Conservation (phyloP, 2,888 invertebrate species). For the Xylota segnis region DNA sequence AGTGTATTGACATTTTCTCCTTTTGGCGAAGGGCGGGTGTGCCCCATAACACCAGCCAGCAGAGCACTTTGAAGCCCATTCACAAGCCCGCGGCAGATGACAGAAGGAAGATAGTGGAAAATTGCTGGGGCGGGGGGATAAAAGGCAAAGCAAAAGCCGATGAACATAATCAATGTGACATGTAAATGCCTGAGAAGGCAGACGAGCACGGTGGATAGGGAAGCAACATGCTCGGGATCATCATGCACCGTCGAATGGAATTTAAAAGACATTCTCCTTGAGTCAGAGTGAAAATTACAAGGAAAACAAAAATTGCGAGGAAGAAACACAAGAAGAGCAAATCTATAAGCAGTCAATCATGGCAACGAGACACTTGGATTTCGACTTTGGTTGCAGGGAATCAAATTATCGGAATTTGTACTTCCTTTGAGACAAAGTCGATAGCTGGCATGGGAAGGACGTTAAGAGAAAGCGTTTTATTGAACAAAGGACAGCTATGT, state of each 20-base stretch:
- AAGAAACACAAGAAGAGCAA: background rate
- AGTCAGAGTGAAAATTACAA: constrained; percentile 16
- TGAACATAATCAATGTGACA: constrained; percentile 71
- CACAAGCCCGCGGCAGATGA: constrained; percentile 49
- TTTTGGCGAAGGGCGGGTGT: background rate
- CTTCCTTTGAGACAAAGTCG: background rate
- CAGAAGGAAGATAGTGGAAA: constrained; percentile 56
- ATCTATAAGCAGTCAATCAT: constrained; percentile 34
- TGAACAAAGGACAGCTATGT: too few relatives aligned
- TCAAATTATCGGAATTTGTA: constrained; percentile 38
- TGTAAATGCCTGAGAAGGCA: constrained; percentile 59
- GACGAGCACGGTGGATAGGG: constrained; percentile 15
- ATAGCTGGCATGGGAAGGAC: background rate
- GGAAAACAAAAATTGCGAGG: background rate
- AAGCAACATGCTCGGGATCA: constrained; percentile 16
- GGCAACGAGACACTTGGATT: constrained; percentile 1
- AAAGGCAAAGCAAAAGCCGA: constrained; percentile 40
- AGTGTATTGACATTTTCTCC: constrained; percentile 40
- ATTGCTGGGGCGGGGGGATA: constrained; percentile 34
- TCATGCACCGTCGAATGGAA: constrained; percentile 31
- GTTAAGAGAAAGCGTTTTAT: too few relatives aligned
- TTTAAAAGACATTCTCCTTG: constrained; percentile 11
- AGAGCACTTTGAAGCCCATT: constrained; percentile 46
- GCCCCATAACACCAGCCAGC: background rate
- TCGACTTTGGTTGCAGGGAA: constrained; percentile 8